Base-by-base conservation (phyloP, 2,797 vertebrate genomes). In the Mormyrops attenuatus region DNA sequence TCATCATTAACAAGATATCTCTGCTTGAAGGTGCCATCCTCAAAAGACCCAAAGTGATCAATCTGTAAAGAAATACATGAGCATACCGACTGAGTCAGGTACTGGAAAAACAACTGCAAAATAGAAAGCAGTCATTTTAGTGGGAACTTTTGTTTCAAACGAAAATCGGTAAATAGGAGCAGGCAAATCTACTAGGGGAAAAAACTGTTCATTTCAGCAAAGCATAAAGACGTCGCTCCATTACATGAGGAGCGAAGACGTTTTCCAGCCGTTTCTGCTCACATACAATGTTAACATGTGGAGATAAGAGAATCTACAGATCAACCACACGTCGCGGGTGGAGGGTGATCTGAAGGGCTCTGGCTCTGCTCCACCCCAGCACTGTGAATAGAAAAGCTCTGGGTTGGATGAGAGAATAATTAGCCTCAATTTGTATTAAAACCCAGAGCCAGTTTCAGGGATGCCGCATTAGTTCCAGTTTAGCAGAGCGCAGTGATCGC, bases 21-120 rank as follows among this genome's bases (percentile, higher is more conserved):
- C 93, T 99, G 98, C 88, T 96, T 97, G 94, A 98, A 99, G 0
- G 96, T 97, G 90, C 92, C 92, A 82, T 96, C 92, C 88, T 97
- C 95, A 17, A 95, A 93, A 95, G 99, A 99, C 44, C 98, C 98
- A 95, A 99, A 99, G 91, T 99, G 98, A 94, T 99, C 97, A n/a
- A 99, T 94, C 99, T 99, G 94, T 57, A 44, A 50, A 55, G 11
- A 77, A 63, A 77, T 5, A 8, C 26, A n/a, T 26, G 30, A 50
- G 38, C 44, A 26, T 63, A 47, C 2, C 2, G 38, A 49, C 20
- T 15, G 17, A 60, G 30, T 41, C 11, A 87, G 13, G 26, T 22
- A 17, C 26, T 86, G 22, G 26, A n/a, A 38, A 50, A 86, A 86
- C 50, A 26, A 17, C 84, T 6, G 22, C 50, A 8, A 49, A 22